Evolutionary conservation across 2,797 vertebrate species (phyloP).

Genomic region (Hemibagrus guttatus): DNA sequence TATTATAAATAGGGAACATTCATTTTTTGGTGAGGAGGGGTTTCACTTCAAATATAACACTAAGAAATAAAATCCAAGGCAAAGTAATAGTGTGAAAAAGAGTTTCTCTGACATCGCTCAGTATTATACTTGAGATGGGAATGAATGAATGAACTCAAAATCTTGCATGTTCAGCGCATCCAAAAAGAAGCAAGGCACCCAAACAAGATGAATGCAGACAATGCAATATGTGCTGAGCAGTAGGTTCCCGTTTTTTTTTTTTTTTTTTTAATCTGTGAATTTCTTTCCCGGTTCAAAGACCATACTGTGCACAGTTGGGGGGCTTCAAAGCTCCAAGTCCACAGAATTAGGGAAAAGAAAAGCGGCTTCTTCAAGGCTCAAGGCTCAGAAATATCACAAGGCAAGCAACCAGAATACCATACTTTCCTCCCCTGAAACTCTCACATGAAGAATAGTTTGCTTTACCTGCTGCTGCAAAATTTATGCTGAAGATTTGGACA

Average conservation of each 20-base stretch:
- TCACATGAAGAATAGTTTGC: conserved; percentile 65
- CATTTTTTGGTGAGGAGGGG: neutral
- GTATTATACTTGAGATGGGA: conserved; percentile 9
- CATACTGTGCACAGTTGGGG: conserved; percentile 81
- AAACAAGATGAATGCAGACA: conserved; percentile 58
- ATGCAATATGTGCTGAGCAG: conserved; percentile 54
- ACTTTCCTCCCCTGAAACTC: conserved; percentile 55
- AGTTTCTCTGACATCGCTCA: neutral
- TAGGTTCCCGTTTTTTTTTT: conserved; percentile 68
- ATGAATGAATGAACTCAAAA: conserved; percentile 43
- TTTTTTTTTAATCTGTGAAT: conserved; percentile 74
- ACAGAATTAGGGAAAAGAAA: conserved; percentile 82
- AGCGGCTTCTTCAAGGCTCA: conserved; percentile 82
- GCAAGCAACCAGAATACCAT: conserved; percentile 60
- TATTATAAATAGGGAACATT: neutral
- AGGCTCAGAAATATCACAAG: conserved; percentile 78
- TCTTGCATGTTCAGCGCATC: conserved; percentile 39
- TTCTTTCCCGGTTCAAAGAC: conserved; percentile 79
- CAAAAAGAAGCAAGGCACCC: conserved; percentile 46
- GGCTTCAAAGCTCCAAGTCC: conserved; percentile 83
- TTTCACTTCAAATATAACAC: neutral
- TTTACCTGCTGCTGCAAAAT: conserved; percentile 69
- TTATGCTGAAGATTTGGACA: conserved; percentile 53
- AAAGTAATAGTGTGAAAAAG: neutral
- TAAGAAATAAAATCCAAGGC: neutral